Base-by-base conservation (phyloP, 2,797 vertebrate species). In the Euthynnus affinis region DNA sequence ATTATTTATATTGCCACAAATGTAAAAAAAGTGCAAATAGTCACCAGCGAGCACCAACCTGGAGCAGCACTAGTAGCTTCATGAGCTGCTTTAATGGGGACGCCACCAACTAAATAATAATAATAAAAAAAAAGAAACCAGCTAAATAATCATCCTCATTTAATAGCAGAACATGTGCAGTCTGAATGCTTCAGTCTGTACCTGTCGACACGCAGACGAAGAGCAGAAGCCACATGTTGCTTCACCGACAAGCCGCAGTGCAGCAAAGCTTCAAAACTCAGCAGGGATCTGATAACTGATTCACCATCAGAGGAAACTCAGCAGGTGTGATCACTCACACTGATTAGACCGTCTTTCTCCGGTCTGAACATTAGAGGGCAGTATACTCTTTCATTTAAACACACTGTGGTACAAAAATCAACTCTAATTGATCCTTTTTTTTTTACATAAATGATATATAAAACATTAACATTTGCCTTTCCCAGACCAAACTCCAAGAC, bases 241-340 rank as follows among this genome's bases (percentile, higher is more conserved):
- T 59, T 1, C 4, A 12, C 12, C 25, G 48, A 7, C 18, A 10
- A 2, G n/a, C 22, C 17, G 29, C 29, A 32, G 29, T 32, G 6
- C 29, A 32, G 29, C 6, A 6, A 7, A 44, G 4, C 1, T 10
- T n/a, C 1, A 34, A 17, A 34, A 7, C 1, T 4, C 8, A 37
- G 23, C 25, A 57, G 29, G 70, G 15, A 42, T 40, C 8, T 29
- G n/a, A 17, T 8, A 2, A 17, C 2, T 0, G 49, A 51, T 0
- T 5, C 4, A 15, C 3, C 10, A 9, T 1, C 34, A 37, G 9
- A 62, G 56, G 58, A 48, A 1, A 18, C 37, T 37, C 12, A 32
- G 1, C 76, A 90, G 87, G n/a, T 88, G 84, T 3, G 7, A 22
- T 40, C 53, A 72, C 25, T 89, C 79, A 12, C 63, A 10, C 27